phyloP scores from a whole-genome alignment of 2,113 vertebrate species.

The Cacatua alba region DNA sequence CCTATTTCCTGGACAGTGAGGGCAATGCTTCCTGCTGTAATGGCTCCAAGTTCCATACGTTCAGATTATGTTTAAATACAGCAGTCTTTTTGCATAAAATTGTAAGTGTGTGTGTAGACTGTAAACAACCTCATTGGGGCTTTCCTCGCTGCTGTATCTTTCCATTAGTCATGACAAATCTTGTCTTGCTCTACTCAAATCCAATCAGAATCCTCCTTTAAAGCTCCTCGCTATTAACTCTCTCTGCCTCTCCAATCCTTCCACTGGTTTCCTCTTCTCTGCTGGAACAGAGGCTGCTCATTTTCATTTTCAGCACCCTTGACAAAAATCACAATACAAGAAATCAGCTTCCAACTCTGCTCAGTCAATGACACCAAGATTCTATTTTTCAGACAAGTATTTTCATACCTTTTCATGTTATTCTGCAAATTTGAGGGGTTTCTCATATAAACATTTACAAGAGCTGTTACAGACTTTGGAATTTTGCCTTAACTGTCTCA shows the following conservation, averaged over 20 bases:
- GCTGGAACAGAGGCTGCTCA: not conserved
- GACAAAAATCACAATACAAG: not conserved
- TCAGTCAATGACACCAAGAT: not conserved
- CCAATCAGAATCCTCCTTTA: not conserved
- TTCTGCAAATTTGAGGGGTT: not conserved
- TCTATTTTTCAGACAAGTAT: not conserved
- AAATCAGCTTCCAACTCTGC: not conserved
- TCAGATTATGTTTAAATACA: not conserved
- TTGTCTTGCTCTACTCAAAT: not conserved
- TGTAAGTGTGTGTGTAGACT: not conserved
- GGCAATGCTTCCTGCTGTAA: not conserved
- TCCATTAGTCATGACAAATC: not conserved
- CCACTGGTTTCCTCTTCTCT: not conserved
- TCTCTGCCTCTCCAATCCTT: not conserved
- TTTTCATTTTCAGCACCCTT: not conserved
- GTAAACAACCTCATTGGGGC: not conserved
- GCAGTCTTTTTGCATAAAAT: not conserved
- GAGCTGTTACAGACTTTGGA: not conserved
- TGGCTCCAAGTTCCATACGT: not conserved
- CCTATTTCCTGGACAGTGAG: not conserved
- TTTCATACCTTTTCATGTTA: not conserved
- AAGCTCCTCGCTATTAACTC: not conserved
- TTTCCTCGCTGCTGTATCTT: not conserved
- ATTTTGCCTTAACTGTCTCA: not conserved
- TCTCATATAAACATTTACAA: not conserved